phyloP scores from a whole-genome alignment of 2,888 invertebrate genomes.

The Tipula unca region DNA sequence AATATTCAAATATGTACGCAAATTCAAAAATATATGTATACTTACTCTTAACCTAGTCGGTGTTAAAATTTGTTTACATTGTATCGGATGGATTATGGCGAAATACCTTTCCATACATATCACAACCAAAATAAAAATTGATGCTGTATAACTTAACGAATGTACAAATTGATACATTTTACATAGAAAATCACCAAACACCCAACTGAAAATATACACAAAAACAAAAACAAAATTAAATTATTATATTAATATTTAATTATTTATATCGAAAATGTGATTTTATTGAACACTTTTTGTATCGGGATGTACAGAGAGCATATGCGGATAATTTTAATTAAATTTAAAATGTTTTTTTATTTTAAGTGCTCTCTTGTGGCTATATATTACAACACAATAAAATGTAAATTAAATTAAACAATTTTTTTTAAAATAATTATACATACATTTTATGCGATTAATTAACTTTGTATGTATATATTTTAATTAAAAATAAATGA shows the following conservation, averaged over 20 bases:
- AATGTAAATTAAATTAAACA: too few relatives aligned
- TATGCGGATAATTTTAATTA: background rate
- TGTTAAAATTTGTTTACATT: slow-evolving; percentile 74
- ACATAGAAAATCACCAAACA: slow-evolving; percentile 76
- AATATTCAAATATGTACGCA: background rate
- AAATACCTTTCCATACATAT: slow-evolving; percentile 82
- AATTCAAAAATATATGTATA: slow-evolving; percentile 25
- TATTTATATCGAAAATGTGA: background rate
- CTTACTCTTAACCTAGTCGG: slow-evolving; percentile 65
- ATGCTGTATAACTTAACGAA: slow-evolving; percentile 81
- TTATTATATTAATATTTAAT: background rate
- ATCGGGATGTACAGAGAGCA: background rate
- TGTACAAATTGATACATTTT: slow-evolving; percentile 87
- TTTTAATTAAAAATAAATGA: too few relatives aligned
- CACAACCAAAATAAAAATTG: slow-evolving; percentile 80
- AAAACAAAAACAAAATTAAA: background rate
- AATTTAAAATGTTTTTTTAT: background rate
- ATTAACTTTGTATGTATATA: too few relatives aligned
- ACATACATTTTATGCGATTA: too few relatives aligned
- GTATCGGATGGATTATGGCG: slow-evolving; percentile 77
- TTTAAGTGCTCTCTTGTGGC: too few relatives aligned
- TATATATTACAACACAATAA: too few relatives aligned
- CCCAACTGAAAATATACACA: slow-evolving; percentile 54
- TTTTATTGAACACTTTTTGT: too few relatives aligned
- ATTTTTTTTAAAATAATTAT: too few relatives aligned